Evolutionary conservation across 2,888 invertebrate species (phyloP).

Genomic region (Ophion obscuratus): DNA sequence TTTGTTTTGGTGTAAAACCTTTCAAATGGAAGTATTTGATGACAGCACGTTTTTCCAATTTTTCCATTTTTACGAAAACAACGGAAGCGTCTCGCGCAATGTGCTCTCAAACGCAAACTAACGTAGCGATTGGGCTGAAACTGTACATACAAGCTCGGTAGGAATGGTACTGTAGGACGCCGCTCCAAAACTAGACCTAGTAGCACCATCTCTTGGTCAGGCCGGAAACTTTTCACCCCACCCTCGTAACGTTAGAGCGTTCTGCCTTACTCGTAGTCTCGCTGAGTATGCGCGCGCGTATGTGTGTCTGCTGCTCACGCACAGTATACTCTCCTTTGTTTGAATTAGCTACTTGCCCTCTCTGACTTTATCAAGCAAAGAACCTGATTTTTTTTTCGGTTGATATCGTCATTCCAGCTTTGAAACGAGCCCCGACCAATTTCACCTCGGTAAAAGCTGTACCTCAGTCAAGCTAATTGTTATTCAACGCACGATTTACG

Average conservation of each 20-base stretch:
- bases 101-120: too few species aligned
- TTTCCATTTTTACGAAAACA: too few species aligned
- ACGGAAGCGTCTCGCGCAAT: too few species aligned
- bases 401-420: not conserved
- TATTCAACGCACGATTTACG: not conserved
- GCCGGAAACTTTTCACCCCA: too few species aligned
- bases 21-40: too few species aligned
- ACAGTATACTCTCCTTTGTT: not conserved
- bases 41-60: too few species aligned
- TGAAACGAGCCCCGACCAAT: not conserved
- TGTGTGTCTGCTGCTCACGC: not conserved
- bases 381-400: not conserved
- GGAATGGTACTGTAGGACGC: too few species aligned
- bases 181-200: too few species aligned
- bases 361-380: not conserved
- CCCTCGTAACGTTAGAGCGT: slow-evolving; percentile 79
- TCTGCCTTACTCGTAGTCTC: slow-evolving; percentile 75
- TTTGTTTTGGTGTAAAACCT: too few species aligned
- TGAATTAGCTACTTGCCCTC: not conserved
- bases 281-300: not conserved
- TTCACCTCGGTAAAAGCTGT: not conserved
- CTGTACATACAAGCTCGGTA: too few species aligned
- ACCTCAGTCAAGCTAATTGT: not conserved
- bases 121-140: too few species aligned
- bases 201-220: too few species aligned